Evolutionary conservation across 2,113 vertebrate genomes (phyloP), one percentile per base, ranked within the genome.

Genomic region (Columba janthina): DNA sequence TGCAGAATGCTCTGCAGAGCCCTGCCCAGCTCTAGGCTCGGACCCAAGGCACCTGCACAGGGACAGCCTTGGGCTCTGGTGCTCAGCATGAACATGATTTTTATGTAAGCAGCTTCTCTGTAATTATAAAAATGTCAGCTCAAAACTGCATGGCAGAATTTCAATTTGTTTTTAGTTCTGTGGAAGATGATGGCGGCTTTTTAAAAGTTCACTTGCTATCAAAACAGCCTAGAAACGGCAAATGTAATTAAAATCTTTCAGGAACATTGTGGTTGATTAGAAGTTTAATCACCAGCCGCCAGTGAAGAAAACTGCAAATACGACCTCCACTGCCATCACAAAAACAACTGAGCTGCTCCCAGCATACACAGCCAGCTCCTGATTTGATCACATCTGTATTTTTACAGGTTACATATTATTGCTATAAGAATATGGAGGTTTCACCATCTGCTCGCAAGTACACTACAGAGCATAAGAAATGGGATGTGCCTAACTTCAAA

Each of bases 171-270:
- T 89, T 89, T 66, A 70, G 36, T 38, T 90, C 72, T 88, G 46
- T 53, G 14, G 42, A 90, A 91, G 64, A 86, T 36, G 64, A 85
- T 3, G 34, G 67, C 44, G 46, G 64, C 56, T 91, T 93, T 93
- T 90, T 26, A 76, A 90, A 95, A 80, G 91, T 90, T 97, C 67
- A 56, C 31, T 94, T 53, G 48, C 40, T 86, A 85, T 36, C 60
- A 83, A 97, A 96, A 86, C 64, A 93, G 40, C 40, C 40, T 40
- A 40, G 40, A 40, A 40, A 40, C 13, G 13, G 50, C 82, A 95
- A 89, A 88, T 56, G 44, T 85, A 96, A 97, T 96, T 96, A 96
- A 94, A 91, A 90, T 88, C 60, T 90, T 97, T 51, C 58, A 91
- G 84, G 46, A 85, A 89, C 62, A n/a, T 3, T 66, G 66, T 28